These are phyloP conservation scores for Ptychodera flava DNA, from an alignment of 35 echinoderm and acorn worm species.

Conservation along the genomic window DNA sequence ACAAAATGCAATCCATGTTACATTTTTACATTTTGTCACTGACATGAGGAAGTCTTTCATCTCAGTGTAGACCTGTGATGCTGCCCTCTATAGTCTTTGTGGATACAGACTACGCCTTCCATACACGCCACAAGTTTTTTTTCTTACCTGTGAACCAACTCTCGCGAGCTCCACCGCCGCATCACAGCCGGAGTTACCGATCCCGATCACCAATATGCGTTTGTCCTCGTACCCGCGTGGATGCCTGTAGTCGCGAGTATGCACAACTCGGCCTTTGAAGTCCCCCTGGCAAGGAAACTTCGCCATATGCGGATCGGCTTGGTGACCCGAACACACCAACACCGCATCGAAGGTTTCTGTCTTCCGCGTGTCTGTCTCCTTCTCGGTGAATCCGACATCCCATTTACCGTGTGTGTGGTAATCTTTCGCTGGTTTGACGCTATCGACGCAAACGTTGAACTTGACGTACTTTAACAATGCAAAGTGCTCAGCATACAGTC, in stretches of 20 bases:
- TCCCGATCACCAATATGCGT: conserved; percentile 54
- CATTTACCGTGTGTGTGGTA: conserved; percentile 52
- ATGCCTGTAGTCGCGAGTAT: conserved; percentile 70
- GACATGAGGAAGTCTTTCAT: too few relatives aligned
- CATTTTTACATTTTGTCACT: too few relatives aligned
- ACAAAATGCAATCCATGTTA: too few relatives aligned
- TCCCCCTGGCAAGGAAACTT: conserved; percentile 58
- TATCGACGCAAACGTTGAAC: conserved; percentile 37
- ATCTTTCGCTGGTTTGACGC: conserved; percentile 40
- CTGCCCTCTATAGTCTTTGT: too few relatives aligned
- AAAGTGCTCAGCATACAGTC: conserved; percentile 59
- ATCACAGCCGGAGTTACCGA: conserved; percentile 40
- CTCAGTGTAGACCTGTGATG: too few relatives aligned
- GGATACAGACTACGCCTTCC: too few relatives aligned
- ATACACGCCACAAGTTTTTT: too few relatives aligned
- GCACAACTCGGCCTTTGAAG: conserved; percentile 51
- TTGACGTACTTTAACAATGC: conserved; percentile 50
- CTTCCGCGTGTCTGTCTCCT: conserved; percentile 11
- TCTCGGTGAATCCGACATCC: conserved; percentile 26
- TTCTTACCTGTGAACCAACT: conserved; percentile 61
- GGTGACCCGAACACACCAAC: conserved; percentile 67
- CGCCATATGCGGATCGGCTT: conserved; percentile 49
- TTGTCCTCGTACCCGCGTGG: conserved; percentile 51
- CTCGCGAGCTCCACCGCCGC: too few relatives aligned
- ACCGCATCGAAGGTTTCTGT: conserved; percentile 65